These are phyloP conservation scores for Agrotis puta DNA, from an alignment of 2,888 invertebrate species.

Conservation along the genomic window DNA sequence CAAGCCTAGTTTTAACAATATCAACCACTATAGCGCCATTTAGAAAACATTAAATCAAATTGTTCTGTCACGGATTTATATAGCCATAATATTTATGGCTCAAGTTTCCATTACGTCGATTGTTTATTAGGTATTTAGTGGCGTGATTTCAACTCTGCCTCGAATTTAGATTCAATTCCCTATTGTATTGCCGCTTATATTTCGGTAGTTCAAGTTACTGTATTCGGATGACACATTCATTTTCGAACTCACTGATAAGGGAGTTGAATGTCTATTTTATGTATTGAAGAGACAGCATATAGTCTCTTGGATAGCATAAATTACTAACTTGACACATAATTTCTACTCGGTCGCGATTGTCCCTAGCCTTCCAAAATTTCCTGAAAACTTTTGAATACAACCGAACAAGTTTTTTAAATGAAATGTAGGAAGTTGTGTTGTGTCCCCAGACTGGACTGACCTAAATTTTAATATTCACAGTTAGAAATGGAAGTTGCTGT, in stretches of 20 bases:
- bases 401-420: conserved; percentile 27
- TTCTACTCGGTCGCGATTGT: conserved; percentile 29
- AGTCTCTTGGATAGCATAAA: conserved; percentile 47
- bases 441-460: conserved; percentile 21
- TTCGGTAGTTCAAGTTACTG: conserved; percentile 40
- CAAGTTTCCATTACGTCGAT: conserved; percentile 62
- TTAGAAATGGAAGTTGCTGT: conserved; percentile 7
- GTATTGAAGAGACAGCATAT: conserved; percentile 5
- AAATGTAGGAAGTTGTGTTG: conserved; percentile 9
- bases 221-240: conserved; percentile 46
- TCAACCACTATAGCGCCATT: conserved; percentile 73
- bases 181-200: conserved; percentile 46
- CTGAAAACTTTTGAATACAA: conserved; percentile 26
- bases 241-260: conserved; percentile 48
- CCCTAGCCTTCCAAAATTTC: conserved; percentile 23
- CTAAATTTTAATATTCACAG: conserved; percentile 15
- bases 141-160: conserved; percentile 48
- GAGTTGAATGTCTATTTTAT: conserved; percentile 42
- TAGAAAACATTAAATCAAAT: conserved; percentile 72
- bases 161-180: conserved; percentile 48
- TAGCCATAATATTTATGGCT: conserved; percentile 63
- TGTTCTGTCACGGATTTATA: conserved; percentile 62
- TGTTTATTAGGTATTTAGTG: conserved; percentile 64
- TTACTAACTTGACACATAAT: conserved; percentile 56
- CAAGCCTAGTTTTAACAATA: conserved; percentile 80